Percentiles rank a stretch among this genome's conserved stretches.
These are phyloP conservation scores for Epistrophella euchroma DNA, from an alignment of 2,888 invertebrate genomes.

Conservation along the genomic window DNA sequence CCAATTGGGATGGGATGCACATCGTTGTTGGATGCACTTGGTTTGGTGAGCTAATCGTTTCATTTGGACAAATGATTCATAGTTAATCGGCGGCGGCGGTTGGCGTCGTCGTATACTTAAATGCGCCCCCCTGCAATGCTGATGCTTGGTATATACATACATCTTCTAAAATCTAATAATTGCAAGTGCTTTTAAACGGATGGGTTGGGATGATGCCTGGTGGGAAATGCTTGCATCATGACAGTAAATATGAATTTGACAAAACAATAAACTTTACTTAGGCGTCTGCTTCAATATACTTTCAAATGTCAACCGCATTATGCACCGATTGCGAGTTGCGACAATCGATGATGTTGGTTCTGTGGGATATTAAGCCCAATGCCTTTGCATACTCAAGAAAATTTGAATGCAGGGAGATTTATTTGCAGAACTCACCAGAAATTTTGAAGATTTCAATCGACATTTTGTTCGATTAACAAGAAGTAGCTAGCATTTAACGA, in stretches of 20 bases:
- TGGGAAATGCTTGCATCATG: slow-evolving; percentile 52
- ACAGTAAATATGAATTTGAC: slow-evolving; percentile 61
- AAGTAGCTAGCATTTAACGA: slow-evolving; percentile 66
- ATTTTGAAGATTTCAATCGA: slow-evolving; percentile 58
- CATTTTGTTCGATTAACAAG: slow-evolving; percentile 43
- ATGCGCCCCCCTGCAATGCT: not conserved
- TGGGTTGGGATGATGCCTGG: slow-evolving; percentile 45
- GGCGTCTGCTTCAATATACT: slow-evolving; percentile 33
- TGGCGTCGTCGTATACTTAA: slow-evolving; percentile 14
- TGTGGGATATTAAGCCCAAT: slow-evolving; percentile 5
- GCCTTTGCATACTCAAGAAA: slow-evolving; percentile 48
- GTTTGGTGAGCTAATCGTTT: slow-evolving; percentile 74
- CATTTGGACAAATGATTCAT: slow-evolving; percentile 74
- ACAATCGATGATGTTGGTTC: slow-evolving; percentile 1
- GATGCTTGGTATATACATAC: too few relatives aligned
- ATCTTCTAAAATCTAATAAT: slow-evolving; percentile 36
- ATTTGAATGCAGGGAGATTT: slow-evolving; percentile 50
- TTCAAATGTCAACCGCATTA: slow-evolving; percentile 66
- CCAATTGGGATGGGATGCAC: slow-evolving; percentile 64
- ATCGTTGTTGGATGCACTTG: slow-evolving; percentile 68
- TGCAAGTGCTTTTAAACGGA: slow-evolving; percentile 52
- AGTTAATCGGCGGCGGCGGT: slow-evolving; percentile 61
- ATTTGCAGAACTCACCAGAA: slow-evolving; percentile 21
- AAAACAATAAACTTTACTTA: slow-evolving; percentile 62
- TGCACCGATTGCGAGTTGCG: slow-evolving; percentile 27